Evolutionary conservation across 2,797 vertebrate species (phyloP).

Genomic region (Tragopan temminckii): DNA sequence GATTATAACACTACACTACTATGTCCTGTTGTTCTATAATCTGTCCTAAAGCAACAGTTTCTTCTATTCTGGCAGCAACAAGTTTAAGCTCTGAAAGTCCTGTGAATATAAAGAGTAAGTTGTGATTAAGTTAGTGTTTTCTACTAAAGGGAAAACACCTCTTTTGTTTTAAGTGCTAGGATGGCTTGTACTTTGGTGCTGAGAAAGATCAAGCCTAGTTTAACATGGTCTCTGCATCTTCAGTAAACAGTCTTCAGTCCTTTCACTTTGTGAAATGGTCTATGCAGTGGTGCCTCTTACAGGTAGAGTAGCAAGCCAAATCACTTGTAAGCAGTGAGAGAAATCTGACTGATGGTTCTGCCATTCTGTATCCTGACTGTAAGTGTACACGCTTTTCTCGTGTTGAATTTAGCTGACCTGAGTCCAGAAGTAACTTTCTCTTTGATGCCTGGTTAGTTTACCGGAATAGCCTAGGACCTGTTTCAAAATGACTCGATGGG

Average conservation of each 20-base stretch:
- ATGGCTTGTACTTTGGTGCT: background rate
- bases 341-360: background rate
- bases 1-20: conserved; percentile 79
- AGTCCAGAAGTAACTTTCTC: background rate
- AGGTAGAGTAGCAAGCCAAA: background rate
- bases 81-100: background rate
- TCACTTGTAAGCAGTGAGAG: background rate
- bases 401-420: background rate
- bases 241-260: background rate
- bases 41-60: conserved; percentile 65
- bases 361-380: background rate
- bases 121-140: background rate
- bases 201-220: background rate
- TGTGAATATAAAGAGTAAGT: background rate
- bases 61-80: conserved; percentile 16
- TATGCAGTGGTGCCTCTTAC: background rate
- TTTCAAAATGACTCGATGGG: background rate
- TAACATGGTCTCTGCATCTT: background rate
- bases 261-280: background rate
- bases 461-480: background rate
- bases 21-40: background rate
- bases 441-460: background rate
- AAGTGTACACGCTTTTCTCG: background rate
- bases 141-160: background rate
- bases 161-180: background rate